A percentile compares a stretch with the other conserved stretches of the same genome.
phyloP scores from a whole-genome alignment of 1,140 invertebrate genomes.

The Drosophila nigromelanica region DNA sequence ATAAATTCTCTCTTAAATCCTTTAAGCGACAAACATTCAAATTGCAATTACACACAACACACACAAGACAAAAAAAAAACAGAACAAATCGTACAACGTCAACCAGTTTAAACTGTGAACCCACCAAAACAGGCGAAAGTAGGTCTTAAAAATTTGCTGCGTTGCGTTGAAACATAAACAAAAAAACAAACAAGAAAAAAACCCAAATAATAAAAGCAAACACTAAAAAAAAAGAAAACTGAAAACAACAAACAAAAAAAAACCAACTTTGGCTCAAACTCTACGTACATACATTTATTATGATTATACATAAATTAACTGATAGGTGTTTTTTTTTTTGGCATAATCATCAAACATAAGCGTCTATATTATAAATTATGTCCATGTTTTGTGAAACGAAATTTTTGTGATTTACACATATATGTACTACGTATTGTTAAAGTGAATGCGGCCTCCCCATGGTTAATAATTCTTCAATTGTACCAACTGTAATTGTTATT shows the following conservation, averaged over 20 bases:
- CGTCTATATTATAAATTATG: slow-evolving; percentile 60
- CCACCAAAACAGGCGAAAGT: slow-evolving; percentile 37
- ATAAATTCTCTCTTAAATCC: slow-evolving; percentile 3
- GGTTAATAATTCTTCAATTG: slow-evolving; percentile 31
- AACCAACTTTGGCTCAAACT: slow-evolving; percentile 46
- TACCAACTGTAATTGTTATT: slow-evolving; percentile 44
- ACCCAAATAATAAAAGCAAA: slow-evolving; percentile 5
- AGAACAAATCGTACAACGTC: slow-evolving; percentile 20
- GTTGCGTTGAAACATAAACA: slow-evolving; percentile 33
- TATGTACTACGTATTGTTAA: slow-evolving; percentile 61
- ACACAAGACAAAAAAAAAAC: not conserved
- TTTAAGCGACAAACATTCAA: slow-evolving; percentile 7
- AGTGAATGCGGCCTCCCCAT: slow-evolving; percentile 44
- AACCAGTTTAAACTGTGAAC: slow-evolving; percentile 37
- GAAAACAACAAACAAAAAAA: slow-evolving; percentile 11
- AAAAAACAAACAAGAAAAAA: slow-evolving; percentile 6
- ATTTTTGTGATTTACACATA: slow-evolving; percentile 73
- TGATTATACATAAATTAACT: slow-evolving; percentile 31
- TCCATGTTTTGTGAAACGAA: slow-evolving; percentile 70
- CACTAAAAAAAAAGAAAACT: not conserved
- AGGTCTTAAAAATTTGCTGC: slow-evolving; percentile 28
- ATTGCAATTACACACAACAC: not conserved
- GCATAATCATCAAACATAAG: slow-evolving; percentile 39
- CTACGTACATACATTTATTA: slow-evolving; percentile 29
- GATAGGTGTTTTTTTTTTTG: slow-evolving; percentile 57